These are phyloP conservation scores for Myotis planiceps DNA, from an alignment of 2,797 vertebrate species.

Conservation along the genomic window DNA sequence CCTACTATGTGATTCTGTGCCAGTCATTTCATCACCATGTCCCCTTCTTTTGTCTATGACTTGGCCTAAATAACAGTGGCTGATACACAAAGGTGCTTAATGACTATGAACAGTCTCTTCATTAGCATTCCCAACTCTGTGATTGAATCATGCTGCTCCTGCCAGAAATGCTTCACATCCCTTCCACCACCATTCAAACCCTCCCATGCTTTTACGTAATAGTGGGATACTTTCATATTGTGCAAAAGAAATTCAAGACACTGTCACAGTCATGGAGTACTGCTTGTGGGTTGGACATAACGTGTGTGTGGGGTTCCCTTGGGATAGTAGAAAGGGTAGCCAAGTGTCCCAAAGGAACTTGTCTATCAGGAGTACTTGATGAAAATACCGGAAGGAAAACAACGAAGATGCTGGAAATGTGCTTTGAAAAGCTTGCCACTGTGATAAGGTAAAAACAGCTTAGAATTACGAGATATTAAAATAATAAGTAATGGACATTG, in stretches of 20 bases:
- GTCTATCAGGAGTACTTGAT: not conserved
- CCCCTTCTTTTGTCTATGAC: not conserved
- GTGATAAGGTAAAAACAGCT: not conserved
- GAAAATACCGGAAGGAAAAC: not conserved
- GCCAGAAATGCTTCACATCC: not conserved
- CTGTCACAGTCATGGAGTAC: not conserved
- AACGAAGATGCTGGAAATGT: not conserved
- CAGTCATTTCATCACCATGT: not conserved
- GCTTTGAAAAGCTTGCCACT: not conserved
- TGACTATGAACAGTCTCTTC: not conserved
- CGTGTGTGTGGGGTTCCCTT: not conserved
- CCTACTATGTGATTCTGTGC: not conserved
- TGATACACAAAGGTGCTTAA: not conserved
- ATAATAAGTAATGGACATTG: constrained; percentile 34
- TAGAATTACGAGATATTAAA: constrained; percentile 25
- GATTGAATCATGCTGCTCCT: not conserved
- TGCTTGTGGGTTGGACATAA: not conserved
- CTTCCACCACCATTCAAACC: not conserved
- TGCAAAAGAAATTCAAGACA: not conserved
- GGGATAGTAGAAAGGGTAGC: not conserved
- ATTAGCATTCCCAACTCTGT: not conserved
- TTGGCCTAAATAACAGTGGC: not conserved
- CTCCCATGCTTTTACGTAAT: not conserved
- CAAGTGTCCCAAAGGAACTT: not conserved
- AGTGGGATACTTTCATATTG: not conserved